Conservation (phyloP, 2,888 invertebrate species). For the Stictocephala bisonia region DNA sequence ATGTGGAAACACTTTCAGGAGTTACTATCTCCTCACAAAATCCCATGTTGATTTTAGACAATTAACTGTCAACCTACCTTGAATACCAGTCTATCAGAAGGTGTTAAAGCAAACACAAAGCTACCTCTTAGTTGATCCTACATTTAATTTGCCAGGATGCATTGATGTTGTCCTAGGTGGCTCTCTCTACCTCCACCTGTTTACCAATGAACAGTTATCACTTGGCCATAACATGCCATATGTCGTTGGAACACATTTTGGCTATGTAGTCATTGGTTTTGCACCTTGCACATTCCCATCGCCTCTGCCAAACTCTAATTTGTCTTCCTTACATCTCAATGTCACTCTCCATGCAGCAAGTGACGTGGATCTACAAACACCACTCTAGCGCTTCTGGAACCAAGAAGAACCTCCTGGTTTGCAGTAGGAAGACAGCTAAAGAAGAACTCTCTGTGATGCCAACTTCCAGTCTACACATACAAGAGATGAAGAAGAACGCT, state of each 20-base stretch:
- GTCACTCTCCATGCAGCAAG: background rate
- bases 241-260: background rate
- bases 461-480: conserved; percentile 37
- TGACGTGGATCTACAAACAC: background rate
- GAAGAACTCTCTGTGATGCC: conserved; percentile 46
- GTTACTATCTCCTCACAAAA: background rate
- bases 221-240: background rate
- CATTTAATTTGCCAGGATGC: background rate
- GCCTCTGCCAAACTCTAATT: background rate
- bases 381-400: conserved; percentile 38
- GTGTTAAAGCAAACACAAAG: background rate
- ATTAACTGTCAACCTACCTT: background rate
- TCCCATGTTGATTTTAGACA: background rate
- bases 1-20: background rate
- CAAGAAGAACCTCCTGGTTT: conserved; percentile 43
- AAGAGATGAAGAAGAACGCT: conserved; percentile 40
- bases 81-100: background rate
- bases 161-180: background rate
- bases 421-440: background rate
- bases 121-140: background rate
- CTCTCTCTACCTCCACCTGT: background rate
- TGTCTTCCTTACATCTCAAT: background rate
- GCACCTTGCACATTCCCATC: background rate
- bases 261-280: background rate
- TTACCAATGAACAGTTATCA: background rate